Evolutionary conservation across 2,888 invertebrate species (phyloP), one percentile per base, ranked within the genome.

Genomic region (Drosophila sordidapex): DNA sequence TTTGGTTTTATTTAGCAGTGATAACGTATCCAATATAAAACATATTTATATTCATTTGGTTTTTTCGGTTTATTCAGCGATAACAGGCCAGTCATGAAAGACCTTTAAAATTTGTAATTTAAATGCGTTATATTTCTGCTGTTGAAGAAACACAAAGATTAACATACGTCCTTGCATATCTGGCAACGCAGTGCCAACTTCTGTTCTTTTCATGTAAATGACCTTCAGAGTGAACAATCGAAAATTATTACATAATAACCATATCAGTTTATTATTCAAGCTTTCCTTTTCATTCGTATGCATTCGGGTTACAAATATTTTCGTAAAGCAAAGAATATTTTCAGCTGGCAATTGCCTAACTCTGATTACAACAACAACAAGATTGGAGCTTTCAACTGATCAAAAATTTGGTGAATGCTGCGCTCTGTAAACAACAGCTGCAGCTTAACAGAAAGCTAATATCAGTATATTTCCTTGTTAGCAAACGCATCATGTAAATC

Each of bases 1-100:
- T 70, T 67, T 63, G 40, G 51, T 66, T 71, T 31, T 21, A 59
- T 65, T 58, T 46, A 38, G 25, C 33, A 57, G n/a, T 5, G 21
- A 43, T 46, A 46, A 49, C 15, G 18, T 35, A n/a, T n/a, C 15
- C n/a, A 8, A 3, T 46, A 33, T 25, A 25, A 46, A 46, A 46
- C 15, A 25, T 15, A 25, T 25, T 46, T 25, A 15, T 46, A 46
- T 46, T 15, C 46, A 52, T 53, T 56, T 67, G 7, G 11, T 8
- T 18, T 53, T 25, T 49, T n/a, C 13, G 15, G 33, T 36, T 33
- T 35, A 29, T 29, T 33, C 11, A 57, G 46, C 53, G 67, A 74
- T 67, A 62, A 43, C 57, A 40, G 31, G 31, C 2, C 15, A 10
- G 6, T 46, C 65, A 38, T 21, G 29, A 57, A 57, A 57, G 43